Conservation (phyloP, 2,888 invertebrate species). For the Monoplex corrugatus region DNA sequence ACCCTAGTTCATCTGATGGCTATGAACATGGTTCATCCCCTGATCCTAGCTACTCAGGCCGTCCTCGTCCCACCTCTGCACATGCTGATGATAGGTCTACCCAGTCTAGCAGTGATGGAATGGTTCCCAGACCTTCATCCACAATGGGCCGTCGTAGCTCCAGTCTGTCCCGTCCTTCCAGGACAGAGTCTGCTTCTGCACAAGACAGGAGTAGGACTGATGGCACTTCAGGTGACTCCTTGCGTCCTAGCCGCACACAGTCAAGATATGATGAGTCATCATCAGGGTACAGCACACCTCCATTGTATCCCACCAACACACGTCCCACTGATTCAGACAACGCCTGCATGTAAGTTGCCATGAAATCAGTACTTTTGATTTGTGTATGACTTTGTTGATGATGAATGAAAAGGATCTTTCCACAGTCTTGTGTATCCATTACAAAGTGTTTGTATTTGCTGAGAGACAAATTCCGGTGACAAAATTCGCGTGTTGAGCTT, state of each 20-base stretch:
- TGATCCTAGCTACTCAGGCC: too few species aligned
- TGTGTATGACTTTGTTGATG: too few species aligned
- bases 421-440: too few species aligned
- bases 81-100: too few species aligned
- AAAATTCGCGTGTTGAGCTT: too few species aligned
- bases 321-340: background rate
- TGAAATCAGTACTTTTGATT: too few species aligned
- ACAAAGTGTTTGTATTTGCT: too few species aligned
- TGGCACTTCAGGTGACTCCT: background rate
- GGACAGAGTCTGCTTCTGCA: background rate
- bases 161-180: background rate
- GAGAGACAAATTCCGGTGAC: too few species aligned
- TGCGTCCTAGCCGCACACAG: background rate
- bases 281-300: background rate
- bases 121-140: constrained; percentile 16
- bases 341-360: constrained; percentile 6
- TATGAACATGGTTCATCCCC: background rate
- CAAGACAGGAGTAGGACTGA: background rate
- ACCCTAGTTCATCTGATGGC: background rate
- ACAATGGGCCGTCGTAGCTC: background rate
- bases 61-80: too few species aligned
- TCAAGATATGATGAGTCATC: constrained; percentile 3
- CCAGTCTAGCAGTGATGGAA: background rate
- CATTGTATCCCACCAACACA: background rate
- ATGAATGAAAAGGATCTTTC: too few species aligned